A percentile compares a stretch with the other conserved stretches of the same genome.
Evolutionary conservation across 2,113 vertebrate genomes (phyloP).

Genomic region (Agapornis roseicollis): DNA sequence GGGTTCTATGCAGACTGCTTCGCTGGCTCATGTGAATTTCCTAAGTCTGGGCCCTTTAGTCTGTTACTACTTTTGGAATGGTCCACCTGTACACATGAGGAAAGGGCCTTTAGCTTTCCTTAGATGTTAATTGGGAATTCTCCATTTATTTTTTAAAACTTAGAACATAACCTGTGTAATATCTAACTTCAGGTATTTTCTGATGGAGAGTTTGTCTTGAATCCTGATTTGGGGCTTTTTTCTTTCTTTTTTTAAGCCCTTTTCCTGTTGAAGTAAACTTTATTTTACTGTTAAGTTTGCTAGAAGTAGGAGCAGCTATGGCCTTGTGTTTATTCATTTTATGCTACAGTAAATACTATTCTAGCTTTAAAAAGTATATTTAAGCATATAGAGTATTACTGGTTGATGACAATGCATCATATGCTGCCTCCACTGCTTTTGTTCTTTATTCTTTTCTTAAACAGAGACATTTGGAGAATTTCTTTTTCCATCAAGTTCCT

Average conservation of each 20-base stretch:
- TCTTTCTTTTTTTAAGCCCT: background rate
- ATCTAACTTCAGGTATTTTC: background rate
- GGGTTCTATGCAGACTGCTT: background rate
- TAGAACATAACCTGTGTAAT: accelerated
- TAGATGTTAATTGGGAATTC: background rate
- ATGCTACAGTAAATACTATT: background rate
- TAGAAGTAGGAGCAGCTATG: background rate
- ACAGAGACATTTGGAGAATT: background rate
- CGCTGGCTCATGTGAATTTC: background rate
- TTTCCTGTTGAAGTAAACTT: background rate
- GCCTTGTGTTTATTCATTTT: background rate
- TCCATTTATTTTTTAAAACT: background rate
- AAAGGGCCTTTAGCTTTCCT: background rate
- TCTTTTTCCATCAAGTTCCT: background rate
- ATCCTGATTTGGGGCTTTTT: background rate
- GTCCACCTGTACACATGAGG: background rate
- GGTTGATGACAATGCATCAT: background rate
- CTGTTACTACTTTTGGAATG: background rate
- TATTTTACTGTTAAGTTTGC: background rate
- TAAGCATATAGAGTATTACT: background rate
- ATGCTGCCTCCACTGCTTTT: background rate
- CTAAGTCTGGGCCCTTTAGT: background rate
- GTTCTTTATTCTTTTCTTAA: background rate
- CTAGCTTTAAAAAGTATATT: background rate
- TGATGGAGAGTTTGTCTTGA: background rate